phyloP scores from a whole-genome alignment of 2,797 vertebrate genomes.

The Lagorchestes hirsutus region DNA sequence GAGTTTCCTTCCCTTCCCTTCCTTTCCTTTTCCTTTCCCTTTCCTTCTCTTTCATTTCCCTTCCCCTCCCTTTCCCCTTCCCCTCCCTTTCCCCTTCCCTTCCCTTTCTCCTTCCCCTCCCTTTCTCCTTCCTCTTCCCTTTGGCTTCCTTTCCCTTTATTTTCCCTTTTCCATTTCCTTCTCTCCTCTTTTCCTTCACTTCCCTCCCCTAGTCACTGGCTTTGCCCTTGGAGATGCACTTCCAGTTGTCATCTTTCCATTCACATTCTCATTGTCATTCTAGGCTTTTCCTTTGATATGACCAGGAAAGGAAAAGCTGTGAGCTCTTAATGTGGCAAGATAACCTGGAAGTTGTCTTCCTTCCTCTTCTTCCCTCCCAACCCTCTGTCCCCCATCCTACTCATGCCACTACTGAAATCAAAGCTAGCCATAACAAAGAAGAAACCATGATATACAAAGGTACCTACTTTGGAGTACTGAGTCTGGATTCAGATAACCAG shows the following conservation, averaged over 20 bases:
- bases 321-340: background rate
- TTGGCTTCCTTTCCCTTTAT: no score
- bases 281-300: background rate
- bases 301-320: background rate
- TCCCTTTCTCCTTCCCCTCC: no score
- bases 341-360: background rate
- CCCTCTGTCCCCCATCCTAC: background rate
- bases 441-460: background rate
- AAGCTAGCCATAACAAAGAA: background rate
- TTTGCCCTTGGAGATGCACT: background rate
- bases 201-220: background rate
- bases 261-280: background rate
- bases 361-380: background rate
- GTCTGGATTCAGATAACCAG: background rate
- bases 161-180: no score
- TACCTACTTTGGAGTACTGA: background rate
- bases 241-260: background rate
- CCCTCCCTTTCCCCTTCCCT: no score
- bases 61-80: no score
- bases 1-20: background rate
- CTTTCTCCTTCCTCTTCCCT: no score
- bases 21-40: background rate
- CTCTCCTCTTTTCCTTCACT: background rate
- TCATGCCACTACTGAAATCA: background rate
- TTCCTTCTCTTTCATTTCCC: background rate